Conservation (phyloP, 2,797 vertebrate genomes). For the Lophura swinhoii region DNA sequence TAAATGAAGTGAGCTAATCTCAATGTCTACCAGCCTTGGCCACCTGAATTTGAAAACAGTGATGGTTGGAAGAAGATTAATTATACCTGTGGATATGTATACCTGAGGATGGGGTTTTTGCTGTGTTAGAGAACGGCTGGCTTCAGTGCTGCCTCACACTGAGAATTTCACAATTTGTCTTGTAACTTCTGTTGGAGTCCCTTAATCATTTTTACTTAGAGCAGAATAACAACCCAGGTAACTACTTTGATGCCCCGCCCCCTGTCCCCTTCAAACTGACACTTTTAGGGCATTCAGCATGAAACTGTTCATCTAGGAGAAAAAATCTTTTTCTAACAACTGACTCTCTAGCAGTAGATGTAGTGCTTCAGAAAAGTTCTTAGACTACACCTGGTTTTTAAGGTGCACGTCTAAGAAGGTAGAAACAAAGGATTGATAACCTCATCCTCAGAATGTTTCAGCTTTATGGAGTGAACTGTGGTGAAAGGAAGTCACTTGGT, state of each 20-base stretch:
- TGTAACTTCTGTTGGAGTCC: background rate
- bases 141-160: background rate
- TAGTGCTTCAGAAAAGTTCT: background rate
- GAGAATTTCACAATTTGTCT: background rate
- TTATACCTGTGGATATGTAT: background rate
- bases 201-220: background rate
- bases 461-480: background rate
- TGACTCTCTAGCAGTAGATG: background rate
- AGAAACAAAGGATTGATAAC: background rate
- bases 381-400: fast-evolving
- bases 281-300: background rate
- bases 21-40: background rate
- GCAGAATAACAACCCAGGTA: background rate
- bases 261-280: fast-evolving
- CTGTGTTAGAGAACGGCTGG: background rate
- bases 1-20: background rate
- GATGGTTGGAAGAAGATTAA: background rate
- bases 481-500: background rate
- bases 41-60: background rate
- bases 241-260: fast-evolving
- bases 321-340: background rate
- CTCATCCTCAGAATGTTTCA: background rate
- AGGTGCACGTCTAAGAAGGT: background rate
- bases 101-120: background rate
- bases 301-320: background rate